These are phyloP conservation scores for Periplaneta americana DNA, from an alignment of 1,140 invertebrate species.

Conservation along the genomic window DNA sequence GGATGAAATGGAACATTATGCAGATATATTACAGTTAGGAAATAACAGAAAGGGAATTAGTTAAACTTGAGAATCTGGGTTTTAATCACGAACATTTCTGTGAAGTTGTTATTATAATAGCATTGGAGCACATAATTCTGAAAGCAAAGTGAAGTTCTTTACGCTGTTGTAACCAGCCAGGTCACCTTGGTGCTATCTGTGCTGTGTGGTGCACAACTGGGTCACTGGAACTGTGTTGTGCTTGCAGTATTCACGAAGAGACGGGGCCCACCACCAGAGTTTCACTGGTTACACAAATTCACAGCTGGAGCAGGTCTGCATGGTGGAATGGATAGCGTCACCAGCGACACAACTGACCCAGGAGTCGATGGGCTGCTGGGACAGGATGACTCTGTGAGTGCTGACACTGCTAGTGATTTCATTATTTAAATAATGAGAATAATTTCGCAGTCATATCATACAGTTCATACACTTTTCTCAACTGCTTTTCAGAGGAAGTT, in stretches of 20 bases:
- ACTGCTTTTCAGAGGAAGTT: too few relatives aligned
- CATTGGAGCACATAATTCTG: too few relatives aligned
- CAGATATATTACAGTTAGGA: too few relatives aligned
- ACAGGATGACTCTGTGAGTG: conserved; percentile 31
- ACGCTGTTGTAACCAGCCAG: background rate
- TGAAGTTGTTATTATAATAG: too few relatives aligned
- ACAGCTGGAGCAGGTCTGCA: background rate
- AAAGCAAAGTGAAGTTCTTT: too few relatives aligned
- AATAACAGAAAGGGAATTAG: too few relatives aligned
- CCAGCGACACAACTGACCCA: background rate
- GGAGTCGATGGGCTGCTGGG: background rate
- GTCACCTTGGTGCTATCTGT: background rate
- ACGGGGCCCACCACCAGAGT: conserved; percentile 32
- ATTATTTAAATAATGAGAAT: background rate
- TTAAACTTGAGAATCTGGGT: too few relatives aligned
- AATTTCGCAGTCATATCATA: too few relatives aligned
- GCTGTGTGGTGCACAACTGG: background rate
- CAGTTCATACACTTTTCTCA: too few relatives aligned
- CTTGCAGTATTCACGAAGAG: conserved; percentile 30
- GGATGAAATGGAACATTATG: too few relatives aligned
- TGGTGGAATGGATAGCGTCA: background rate
- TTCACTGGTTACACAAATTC: conserved; percentile 36
- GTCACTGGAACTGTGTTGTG: background rate
- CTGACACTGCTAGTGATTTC: background rate
- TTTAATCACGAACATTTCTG: too few relatives aligned